Evolutionary conservation across 2,888 invertebrate species (phyloP).

Genomic region (Sabatieria punctata): DNA sequence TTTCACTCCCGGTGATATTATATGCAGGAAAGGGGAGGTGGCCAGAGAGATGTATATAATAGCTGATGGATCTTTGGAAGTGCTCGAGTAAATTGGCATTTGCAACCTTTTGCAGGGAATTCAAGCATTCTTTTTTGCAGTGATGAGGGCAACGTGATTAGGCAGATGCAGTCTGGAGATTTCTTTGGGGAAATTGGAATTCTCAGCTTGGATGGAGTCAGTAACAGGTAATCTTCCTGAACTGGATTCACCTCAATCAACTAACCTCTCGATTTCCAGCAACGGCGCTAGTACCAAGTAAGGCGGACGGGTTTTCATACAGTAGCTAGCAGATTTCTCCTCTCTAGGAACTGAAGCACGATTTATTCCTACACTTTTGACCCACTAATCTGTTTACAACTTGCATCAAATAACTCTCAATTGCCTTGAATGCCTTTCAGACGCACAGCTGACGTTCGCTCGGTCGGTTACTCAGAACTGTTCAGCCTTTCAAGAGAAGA

Average conservation of each 20-base stretch:
- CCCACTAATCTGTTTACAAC: too few relatives aligned
- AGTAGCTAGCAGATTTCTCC: too few relatives aligned
- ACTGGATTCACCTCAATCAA: too few relatives aligned
- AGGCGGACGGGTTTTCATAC: too few relatives aligned
- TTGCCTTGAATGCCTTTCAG: slow-evolving; percentile 38
- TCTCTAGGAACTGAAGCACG: too few relatives aligned
- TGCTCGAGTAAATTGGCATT: too few relatives aligned
- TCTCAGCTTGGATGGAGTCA: slow-evolving; percentile 67
- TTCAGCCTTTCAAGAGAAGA: slow-evolving; percentile 85
- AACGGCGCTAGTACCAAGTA: too few relatives aligned
- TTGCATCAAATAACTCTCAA: slow-evolving; percentile 6
- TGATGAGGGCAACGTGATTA: slow-evolving; percentile 73
- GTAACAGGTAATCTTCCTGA: slow-evolving; percentile 88
- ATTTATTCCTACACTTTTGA: too few relatives aligned
- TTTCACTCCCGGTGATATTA: slow-evolving; percentile 90
- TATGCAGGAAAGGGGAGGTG: slow-evolving; percentile 82
- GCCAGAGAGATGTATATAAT: slow-evolving; percentile 97
- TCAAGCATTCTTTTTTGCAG: slow-evolving; percentile 40
- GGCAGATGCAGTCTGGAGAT: slow-evolving; percentile 90
- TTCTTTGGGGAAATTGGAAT: slow-evolving; percentile 97
- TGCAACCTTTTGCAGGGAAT: too few relatives aligned
- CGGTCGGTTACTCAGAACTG: slow-evolving; percentile 83
- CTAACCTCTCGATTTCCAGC: too few relatives aligned
- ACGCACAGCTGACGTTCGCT: slow-evolving; percentile 83
- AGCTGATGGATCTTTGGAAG: slow-evolving; percentile 86